These are phyloP conservation scores for Lymantria monacha DNA, from an alignment of 2,888 invertebrate species.

Conservation along the genomic window DNA sequence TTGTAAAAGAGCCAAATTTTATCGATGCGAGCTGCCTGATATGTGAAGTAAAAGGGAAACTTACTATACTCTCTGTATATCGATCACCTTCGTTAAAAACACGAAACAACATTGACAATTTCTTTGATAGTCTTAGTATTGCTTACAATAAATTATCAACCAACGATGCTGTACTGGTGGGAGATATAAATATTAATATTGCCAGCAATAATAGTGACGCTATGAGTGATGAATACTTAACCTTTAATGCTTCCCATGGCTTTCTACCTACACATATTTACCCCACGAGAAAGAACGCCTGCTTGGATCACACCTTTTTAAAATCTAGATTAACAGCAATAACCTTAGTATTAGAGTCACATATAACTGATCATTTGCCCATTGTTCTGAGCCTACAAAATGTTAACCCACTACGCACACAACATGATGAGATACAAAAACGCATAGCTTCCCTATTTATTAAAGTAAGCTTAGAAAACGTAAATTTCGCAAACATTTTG, in stretches of 20 bases:
- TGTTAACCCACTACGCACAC: background rate
- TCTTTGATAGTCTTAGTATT: background rate
- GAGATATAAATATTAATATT: background rate
- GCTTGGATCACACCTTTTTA: background rate
- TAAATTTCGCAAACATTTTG: background rate
- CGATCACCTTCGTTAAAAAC: constrained; percentile 2
- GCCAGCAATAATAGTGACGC: background rate
- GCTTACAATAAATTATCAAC: background rate
- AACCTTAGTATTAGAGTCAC: background rate
- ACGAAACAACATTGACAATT: background rate
- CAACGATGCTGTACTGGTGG: background rate
- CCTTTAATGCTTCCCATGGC: background rate
- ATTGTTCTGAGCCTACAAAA: background rate
- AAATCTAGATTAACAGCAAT: background rate
- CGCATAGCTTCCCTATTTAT: background rate
- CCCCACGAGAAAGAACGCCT: background rate
- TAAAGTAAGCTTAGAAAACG: background rate
- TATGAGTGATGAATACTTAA: background rate
- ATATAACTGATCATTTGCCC: background rate
- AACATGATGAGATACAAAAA: background rate
- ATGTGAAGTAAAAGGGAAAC: background rate
- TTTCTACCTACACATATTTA: background rate
- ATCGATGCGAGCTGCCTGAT: no score
- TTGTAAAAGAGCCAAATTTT: no score
- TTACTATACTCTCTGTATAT: constrained; percentile 1